Evolutionary conservation across 2,113 vertebrate species (phyloP), one percentile per base, ranked within the genome.

Genomic region (Romanogobio albipinnatus): DNA sequence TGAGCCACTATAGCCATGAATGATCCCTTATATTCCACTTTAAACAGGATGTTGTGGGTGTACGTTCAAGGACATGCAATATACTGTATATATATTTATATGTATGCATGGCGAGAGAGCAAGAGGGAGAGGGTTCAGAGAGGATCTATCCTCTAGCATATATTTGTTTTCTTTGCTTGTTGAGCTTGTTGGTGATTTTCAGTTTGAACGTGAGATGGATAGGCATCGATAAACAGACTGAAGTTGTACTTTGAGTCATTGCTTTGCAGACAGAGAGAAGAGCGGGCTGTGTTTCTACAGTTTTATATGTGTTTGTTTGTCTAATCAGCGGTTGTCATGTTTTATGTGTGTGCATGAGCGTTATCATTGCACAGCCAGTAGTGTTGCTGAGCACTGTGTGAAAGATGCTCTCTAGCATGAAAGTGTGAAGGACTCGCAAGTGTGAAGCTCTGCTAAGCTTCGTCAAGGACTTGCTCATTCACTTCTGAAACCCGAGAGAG

Each of bases 391-490:
- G 76, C 26, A 14, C 8, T 43, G 56, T 39, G 76, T 61, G 24
- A 15, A 56, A 71, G 47, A 66, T 33, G 80, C 24, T 82, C 24
- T 71, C 47, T 47, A 49, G 45, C 36, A 61, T 39, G 19, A 62
- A 22, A 49, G 56, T 64, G 58, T 84, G 24, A 85, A 85, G 64
- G 64, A 73, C 84, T 74, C 22, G n/a, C 53, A 59, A 76, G 61
- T 33, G 66, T 47, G 64, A 80, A 73, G 66, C 73, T 84, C 45
- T 64, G 33, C 58, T 76, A 64, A 49, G 33, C 53, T 62, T 62
- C 17, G 17, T 83, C 71, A 83, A 84, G 56, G 56, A 80, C 84
- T 80, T 45, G 36, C 26, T 47, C 43, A 17, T 64, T 76, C 29
- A 39, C 56, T 39, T 43, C 3, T 2, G 68, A 14, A 70, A 53